Percentiles rank a stretch among this genome's conserved stretches.
phyloP scores from a whole-genome alignment of 2,797 vertebrate species.

The Danionella dracula region DNA sequence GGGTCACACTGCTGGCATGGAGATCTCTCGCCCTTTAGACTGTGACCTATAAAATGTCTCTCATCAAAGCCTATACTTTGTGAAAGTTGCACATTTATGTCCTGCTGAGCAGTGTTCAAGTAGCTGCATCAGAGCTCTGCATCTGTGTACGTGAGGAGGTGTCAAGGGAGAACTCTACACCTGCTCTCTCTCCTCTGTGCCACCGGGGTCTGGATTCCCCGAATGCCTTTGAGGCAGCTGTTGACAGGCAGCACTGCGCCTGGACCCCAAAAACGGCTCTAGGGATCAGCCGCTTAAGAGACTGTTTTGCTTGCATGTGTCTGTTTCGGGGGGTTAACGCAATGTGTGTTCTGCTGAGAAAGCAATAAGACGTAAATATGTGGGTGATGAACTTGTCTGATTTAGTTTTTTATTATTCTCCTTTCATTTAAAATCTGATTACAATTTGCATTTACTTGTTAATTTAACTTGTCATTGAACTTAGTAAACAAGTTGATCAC shows the following conservation, averaged over 20 bases:
- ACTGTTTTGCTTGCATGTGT: slow-evolving; percentile 8
- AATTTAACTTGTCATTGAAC: no score
- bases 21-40: slow-evolving; percentile 39
- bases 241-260: slow-evolving; percentile 59
- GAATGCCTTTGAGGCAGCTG: slow-evolving; percentile 73
- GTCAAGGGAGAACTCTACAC: slow-evolving; percentile 63
- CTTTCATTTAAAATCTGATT: no score
- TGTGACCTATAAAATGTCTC: slow-evolving; percentile 35
- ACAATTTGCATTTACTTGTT: no score
- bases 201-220: slow-evolving; percentile 58
- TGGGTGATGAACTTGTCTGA: neutral
- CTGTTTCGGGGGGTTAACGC: neutral
- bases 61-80: slow-evolving; percentile 50
- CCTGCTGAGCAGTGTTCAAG: neutral
- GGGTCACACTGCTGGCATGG: neutral
- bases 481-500: no score
- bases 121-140: slow-evolving; percentile 44
- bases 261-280: slow-evolving; percentile 8
- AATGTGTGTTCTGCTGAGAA: slow-evolving; percentile 22
- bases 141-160: slow-evolving; percentile 48
- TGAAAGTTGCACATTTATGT: slow-evolving; percentile 19
- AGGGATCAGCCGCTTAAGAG: slow-evolving; percentile 34
- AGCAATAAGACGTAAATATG: neutral
- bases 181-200: slow-evolving; percentile 70
- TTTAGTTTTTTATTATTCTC: no score